phyloP scores from a whole-genome alignment of 2,113 vertebrate genomes.

The Pangasianodon gigas region DNA sequence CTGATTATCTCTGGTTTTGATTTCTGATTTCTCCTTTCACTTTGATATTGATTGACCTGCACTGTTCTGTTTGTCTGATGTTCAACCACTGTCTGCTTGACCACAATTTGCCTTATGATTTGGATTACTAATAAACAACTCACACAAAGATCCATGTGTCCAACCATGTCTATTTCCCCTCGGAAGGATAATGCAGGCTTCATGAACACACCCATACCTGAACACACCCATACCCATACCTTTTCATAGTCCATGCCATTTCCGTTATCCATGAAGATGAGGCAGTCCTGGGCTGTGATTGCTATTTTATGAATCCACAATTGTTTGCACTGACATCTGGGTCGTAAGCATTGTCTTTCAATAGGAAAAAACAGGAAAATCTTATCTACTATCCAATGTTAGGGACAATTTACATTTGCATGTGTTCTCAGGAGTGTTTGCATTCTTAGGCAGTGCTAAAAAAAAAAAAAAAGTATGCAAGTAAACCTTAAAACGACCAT shows the following conservation, averaged over 20 bases:
- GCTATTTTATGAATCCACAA: no score
- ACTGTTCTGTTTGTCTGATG: neutral
- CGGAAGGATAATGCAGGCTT: neutral
- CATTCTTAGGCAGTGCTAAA: no score
- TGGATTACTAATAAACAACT: neutral
- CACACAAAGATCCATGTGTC: neutral
- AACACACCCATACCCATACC: no score
- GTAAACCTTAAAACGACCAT: neutral
- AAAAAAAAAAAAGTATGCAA: no score
- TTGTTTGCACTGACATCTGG: no score
- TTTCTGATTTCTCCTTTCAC: neutral
- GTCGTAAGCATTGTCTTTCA: slow-evolving; percentile 67
- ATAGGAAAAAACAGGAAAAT: neutral
- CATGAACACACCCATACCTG: no score
- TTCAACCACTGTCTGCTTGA: neutral
- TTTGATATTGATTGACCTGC: neutral
- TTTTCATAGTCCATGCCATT: no score
- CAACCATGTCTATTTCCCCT: neutral
- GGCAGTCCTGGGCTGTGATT: no score
- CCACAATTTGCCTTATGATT: neutral
- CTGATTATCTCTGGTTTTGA: no score
- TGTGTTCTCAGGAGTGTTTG: no score
- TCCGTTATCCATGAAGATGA: no score
- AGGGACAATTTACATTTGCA: neutral
- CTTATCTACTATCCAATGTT: neutral